phyloP scores from a whole-genome alignment of 1,140 invertebrate genomes.

The Drosophila erecta region DNA sequence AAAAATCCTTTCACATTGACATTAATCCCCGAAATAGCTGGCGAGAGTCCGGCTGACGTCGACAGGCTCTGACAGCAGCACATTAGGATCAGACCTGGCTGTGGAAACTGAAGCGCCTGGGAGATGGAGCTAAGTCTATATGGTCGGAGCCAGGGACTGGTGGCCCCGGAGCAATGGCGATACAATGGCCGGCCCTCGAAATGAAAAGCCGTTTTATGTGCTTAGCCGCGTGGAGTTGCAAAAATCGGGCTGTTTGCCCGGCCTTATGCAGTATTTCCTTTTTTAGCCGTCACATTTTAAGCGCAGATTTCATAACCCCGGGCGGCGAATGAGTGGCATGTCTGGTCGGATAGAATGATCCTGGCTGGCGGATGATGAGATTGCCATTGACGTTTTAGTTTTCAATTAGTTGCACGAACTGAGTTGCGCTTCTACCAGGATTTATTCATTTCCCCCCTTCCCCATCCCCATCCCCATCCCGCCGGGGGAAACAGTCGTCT shows the following conservation, averaged over 20 bases:
- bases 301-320: conserved; percentile 45
- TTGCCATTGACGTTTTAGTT: conserved; percentile 78
- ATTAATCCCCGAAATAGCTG: conserved; percentile 80
- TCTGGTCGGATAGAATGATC: conserved; percentile 41
- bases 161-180: not conserved
- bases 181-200: conserved; percentile 14
- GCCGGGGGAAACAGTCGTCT: conserved; percentile 6
- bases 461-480: too few species aligned
- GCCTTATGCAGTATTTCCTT: not conserved
- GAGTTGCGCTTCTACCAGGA: not conserved
- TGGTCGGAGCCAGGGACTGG: conserved; percentile 3
- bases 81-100: conserved; percentile 68
- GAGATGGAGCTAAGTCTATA: conserved; percentile 9
- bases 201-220: conserved; percentile 52
- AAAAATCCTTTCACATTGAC: conserved; percentile 79
- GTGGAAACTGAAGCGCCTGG: conserved; percentile 28
- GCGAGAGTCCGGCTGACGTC: conserved; percentile 55
- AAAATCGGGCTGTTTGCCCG: conserved; percentile 16
- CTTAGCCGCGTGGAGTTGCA: conserved; percentile 29
- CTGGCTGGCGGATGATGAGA: conserved; percentile 54
- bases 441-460: conserved; percentile 15
- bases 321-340: conserved; percentile 50
- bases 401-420: conserved; percentile 71
- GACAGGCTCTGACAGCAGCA: conserved; percentile 77
- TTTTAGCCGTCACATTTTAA: conserved; percentile 37